Base-by-base conservation (phyloP, 1,140 invertebrate genomes). In the Pseudoatta argentina region DNA sequence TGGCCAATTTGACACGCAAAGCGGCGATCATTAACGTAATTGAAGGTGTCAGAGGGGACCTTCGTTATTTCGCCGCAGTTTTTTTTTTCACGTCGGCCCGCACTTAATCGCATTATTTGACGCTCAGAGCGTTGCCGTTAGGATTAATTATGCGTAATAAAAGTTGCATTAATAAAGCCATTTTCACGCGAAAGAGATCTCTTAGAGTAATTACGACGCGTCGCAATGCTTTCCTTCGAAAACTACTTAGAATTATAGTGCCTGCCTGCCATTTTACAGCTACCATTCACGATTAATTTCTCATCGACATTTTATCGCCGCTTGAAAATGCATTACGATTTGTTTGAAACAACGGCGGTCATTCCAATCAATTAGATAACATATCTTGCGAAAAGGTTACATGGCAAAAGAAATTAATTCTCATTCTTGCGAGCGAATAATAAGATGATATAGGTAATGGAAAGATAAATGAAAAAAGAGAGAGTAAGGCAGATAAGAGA, bases 11-110 rank as follows among this genome's bases (percentile, higher is more conserved):
- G 66, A 76, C 72, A 72, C 73, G 51, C 83, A 34, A 86, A 66
- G 59, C 57, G 67, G 39, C 51, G 27, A 76, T 90, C 78, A 55
- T 90, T 89, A 81, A 86, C 24, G 64, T 90, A 90, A 90, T 91
- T 91, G 75, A 64, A 75, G 63, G 48, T 44, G 79, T 75, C 67
- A 18, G 27, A n/a, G 53, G 6, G 18, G 2, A 14, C 21, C 53
- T 30, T 87, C 61, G 24, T 78, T 90, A 87, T 63, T 55, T 61
- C 27, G 2, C 4, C 24, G 21, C 57, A 24, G 44, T 27, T 57
- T 59, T 72, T 44, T 44, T 57, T 79, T 10, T 24, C 27, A 10
- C 12, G 10, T 63, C 24, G 16, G 8, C 21, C 57, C 21, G 1
- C 6, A 18, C 21, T 82, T 59, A 30, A 73, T 82, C 21, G 30